Conservation (phyloP, 2,797 vertebrate genomes). For the Numenius phaeopus region DNA sequence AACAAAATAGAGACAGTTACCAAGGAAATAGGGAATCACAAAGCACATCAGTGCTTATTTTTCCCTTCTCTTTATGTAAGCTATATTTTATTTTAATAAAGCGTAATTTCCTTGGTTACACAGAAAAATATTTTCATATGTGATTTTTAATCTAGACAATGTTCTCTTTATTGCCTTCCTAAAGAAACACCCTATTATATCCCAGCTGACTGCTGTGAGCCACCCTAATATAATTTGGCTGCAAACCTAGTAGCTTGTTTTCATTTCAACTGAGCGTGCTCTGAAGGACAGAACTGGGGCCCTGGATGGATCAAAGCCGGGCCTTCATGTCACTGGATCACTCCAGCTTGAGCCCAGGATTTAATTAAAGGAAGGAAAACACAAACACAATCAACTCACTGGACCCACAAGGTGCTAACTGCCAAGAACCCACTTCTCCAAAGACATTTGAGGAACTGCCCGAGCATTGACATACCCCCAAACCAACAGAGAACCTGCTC, state of each 20-base stretch:
- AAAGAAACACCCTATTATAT: slow-evolving; percentile 55
- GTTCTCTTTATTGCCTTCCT: slow-evolving; percentile 48
- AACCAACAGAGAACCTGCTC: background rate
- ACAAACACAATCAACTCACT: background rate
- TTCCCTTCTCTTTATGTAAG: background rate
- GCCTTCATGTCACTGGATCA: slow-evolving; percentile 6
- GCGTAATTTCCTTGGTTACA: slow-evolving; percentile 8
- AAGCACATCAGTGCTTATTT: background rate
- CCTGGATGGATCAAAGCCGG: slow-evolving; percentile 28
- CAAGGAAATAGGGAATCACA: slow-evolving; percentile 11
- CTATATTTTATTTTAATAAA: slow-evolving; percentile 42
- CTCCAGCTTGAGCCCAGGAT: background rate
- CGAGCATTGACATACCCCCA: accelerated
- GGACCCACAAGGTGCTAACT: background rate
- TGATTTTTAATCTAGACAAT: slow-evolving; percentile 48
- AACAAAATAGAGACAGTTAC: slow-evolving; percentile 19
- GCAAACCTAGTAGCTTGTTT: slow-evolving; percentile 45
- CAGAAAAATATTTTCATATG: slow-evolving; percentile 40
- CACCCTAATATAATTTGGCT: slow-evolving; percentile 46
- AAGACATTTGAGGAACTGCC: background rate
- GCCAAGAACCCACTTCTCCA: background rate
- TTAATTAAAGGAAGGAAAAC: slow-evolving; percentile 47
- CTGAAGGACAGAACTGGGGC: background rate
- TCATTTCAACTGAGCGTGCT: background rate
- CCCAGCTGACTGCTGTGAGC: slow-evolving; percentile 16